phyloP scores from a whole-genome alignment of 1,140 invertebrate species.

The Gryon sp. region DNA sequence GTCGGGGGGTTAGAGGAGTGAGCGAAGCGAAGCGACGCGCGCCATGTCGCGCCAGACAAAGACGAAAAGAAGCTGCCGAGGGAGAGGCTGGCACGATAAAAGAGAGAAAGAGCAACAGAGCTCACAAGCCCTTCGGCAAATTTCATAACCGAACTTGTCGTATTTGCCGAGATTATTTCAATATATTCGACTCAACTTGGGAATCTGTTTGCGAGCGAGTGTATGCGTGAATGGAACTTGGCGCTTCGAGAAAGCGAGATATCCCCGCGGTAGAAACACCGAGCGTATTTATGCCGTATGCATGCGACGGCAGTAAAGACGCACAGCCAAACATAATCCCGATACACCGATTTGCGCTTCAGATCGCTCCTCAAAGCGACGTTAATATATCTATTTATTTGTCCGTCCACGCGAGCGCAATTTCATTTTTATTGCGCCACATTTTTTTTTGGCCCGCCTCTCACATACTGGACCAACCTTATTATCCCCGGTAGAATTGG shows the following conservation, averaged over 20 bases:
- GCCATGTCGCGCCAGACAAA: constrained; percentile 29
- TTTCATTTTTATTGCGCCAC: constrained; percentile 46
- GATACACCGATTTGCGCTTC: constrained; percentile 60
- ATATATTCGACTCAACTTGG: constrained; percentile 80
- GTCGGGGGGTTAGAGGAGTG: constrained; percentile 58
- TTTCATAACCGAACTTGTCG: constrained; percentile 81
- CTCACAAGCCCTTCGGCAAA: constrained; percentile 80
- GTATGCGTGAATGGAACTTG: constrained; percentile 81
- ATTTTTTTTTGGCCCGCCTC: background rate
- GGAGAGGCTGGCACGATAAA: constrained; percentile 60
- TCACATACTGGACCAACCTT: constrained; percentile 30
- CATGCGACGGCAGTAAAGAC: constrained; percentile 60
- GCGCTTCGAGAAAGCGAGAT: constrained; percentile 67
- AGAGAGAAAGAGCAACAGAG: constrained; percentile 68
- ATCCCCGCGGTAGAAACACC: constrained; percentile 60
- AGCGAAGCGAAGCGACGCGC: constrained; percentile 26
- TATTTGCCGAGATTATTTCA: constrained; percentile 81
- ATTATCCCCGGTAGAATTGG: too few relatives aligned
- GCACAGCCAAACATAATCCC: constrained; percentile 63
- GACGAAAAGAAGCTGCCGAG: constrained; percentile 63
- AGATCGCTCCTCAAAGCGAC: constrained; percentile 58
- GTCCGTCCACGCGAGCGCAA: constrained; percentile 45
- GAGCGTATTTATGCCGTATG: constrained; percentile 56
- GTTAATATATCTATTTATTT: constrained; percentile 63
- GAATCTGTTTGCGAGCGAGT: constrained; percentile 79